A percentile compares a stretch with the other conserved stretches of the same genome.
These are phyloP conservation scores for Cephus sareptanus DNA, from an alignment of 2,888 invertebrate genomes.

Conservation along the genomic window DNA sequence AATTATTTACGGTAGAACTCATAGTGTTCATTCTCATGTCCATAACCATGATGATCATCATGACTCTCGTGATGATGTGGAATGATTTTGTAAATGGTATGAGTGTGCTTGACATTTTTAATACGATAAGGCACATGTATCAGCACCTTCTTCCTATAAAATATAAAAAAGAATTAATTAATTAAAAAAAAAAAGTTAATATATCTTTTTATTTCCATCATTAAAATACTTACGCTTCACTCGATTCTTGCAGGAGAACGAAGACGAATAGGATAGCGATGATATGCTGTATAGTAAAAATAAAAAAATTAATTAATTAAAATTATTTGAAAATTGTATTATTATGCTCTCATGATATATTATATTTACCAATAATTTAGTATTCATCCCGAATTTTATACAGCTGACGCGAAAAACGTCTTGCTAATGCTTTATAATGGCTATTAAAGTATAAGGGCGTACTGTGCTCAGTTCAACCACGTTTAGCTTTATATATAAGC, in stretches of 20 bases:
- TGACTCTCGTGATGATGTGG: slow-evolving; percentile 68
- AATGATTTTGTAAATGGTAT: slow-evolving; percentile 78
- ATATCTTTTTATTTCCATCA: not conserved
- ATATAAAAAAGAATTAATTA: slow-evolving; percentile 21
- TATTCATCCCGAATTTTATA: slow-evolving; percentile 32
- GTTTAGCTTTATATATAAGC: slow-evolving; percentile 46
- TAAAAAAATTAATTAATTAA: not conserved
- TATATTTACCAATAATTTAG: slow-evolving; percentile 42
- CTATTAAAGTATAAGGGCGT: not conserved
- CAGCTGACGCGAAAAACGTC: not conserved
- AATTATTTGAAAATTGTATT: not conserved
- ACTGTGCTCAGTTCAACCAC: slow-evolving; percentile 33
- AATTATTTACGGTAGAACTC: slow-evolving; percentile 22
- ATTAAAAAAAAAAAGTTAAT: not conserved
- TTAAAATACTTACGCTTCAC: slow-evolving; percentile 33
- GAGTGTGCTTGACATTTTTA: slow-evolving; percentile 78
- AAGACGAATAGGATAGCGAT: slow-evolving; percentile 21
- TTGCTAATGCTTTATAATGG: not conserved
- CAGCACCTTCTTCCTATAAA: slow-evolving; percentile 74
- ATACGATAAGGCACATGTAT: slow-evolving; percentile 77
- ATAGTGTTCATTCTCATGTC: slow-evolving; percentile 36
- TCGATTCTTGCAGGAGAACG: slow-evolving; percentile 18
- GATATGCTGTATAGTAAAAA: slow-evolving; percentile 28
- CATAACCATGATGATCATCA: slow-evolving; percentile 16
- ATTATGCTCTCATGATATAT: not conserved